Evolutionary conservation across 2,113 vertebrate species (phyloP).

Genomic region (Gadus chalcogrammus): DNA sequence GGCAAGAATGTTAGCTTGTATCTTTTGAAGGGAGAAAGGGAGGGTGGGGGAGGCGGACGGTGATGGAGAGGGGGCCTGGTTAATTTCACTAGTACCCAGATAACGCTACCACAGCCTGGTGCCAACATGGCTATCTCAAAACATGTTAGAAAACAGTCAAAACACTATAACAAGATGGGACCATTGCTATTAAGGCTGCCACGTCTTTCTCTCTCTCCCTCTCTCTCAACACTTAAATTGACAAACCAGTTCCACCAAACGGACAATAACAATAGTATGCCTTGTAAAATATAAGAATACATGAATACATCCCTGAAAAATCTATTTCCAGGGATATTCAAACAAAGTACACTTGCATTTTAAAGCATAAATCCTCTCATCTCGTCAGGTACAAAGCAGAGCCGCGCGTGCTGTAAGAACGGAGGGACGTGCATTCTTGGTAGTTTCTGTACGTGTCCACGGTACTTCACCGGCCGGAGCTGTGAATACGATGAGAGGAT

Average conservation of each 20-base stretch:
- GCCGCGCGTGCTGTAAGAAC: slow-evolving; percentile 73
- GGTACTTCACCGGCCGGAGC: slow-evolving; percentile 65
- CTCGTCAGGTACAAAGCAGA: slow-evolving; percentile 64
- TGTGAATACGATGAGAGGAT: slow-evolving; percentile 67
- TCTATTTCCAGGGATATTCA: neutral
- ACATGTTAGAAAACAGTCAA: too few species aligned
- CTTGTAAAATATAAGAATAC: too few species aligned
- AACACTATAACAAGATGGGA: too few species aligned
- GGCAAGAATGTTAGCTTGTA: neutral
- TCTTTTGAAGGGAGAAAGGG: neutral
- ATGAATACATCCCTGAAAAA: too few species aligned
- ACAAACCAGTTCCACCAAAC: too few species aligned
- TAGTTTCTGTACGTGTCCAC: slow-evolving; percentile 66
- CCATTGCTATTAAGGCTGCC: too few species aligned
- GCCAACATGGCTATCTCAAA: too few species aligned
- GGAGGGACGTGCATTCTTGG: slow-evolving; percentile 71
- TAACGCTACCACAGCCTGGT: too few species aligned
- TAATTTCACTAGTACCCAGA: neutral
- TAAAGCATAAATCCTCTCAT: neutral
- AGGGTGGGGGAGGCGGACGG: neutral
- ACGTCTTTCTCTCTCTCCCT: too few species aligned
- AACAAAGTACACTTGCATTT: neutral
- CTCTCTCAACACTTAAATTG: too few species aligned
- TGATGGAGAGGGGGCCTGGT: neutral
- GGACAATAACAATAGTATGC: too few species aligned